phyloP scores from a whole-genome alignment of 2,113 vertebrate species.

The Nyctereutes procyonoides region DNA sequence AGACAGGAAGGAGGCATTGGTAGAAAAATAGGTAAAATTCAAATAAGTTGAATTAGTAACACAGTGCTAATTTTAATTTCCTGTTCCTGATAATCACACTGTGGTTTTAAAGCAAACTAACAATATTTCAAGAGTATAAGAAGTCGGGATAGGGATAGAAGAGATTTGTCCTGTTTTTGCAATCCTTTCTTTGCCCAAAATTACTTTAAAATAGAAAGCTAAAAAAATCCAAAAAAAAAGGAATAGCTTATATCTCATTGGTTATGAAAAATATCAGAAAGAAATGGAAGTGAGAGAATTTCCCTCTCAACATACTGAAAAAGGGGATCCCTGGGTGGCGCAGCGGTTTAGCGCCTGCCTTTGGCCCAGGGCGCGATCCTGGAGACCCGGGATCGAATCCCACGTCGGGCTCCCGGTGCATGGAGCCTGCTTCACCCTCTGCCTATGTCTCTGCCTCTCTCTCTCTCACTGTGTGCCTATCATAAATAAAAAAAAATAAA shows the following conservation, averaged over 20 bases:
- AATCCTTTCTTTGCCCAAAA: background rate
- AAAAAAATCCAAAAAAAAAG: background rate
- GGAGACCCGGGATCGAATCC: no score
- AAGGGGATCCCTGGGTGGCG: no score
- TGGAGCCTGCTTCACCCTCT: no score
- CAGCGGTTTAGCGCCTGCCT: no score
- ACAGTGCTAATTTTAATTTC: rapidly evolving
- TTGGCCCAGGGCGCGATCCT: no score
- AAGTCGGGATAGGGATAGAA: background rate
- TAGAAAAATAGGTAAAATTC: background rate
- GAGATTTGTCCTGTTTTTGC: background rate
- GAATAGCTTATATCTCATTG: background rate
- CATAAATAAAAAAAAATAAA: no score
- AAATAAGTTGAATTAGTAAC: background rate
- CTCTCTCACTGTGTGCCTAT: no score
- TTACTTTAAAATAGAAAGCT: background rate
- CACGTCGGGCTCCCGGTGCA: no score
- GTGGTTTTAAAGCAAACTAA: background rate
- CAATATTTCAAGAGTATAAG: background rate
- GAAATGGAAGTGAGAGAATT: background rate
- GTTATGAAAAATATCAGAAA: background rate
- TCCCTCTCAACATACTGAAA: background rate
- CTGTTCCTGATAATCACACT: background rate
- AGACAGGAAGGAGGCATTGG: background rate
- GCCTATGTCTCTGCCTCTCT: no score